These are phyloP conservation scores for Mormyrus iriodes DNA, from an alignment of 2,113 vertebrate species.

Conservation along the genomic window DNA sequence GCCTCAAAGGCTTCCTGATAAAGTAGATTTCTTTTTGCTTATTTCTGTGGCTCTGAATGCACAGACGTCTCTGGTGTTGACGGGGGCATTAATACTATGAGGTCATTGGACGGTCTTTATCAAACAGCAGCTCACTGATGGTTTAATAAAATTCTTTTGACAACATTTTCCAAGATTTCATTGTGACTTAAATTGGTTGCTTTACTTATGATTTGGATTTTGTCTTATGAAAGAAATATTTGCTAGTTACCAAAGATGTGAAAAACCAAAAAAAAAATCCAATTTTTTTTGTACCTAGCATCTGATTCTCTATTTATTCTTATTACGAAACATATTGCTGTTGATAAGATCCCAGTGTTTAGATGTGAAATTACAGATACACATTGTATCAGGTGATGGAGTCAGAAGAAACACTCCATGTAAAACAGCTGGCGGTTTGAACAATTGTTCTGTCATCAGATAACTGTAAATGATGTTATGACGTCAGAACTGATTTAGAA, in stretches of 20 bases:
- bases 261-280: not conserved
- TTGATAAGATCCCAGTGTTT: not conserved
- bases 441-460: not conserved
- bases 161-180: not conserved
- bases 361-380: not conserved
- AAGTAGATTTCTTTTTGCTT: not conserved
- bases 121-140: not conserved
- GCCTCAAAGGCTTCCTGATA: not conserved
- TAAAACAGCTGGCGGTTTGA: not conserved
- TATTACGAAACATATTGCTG: not conserved
- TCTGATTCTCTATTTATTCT: not conserved
- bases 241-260: conserved; percentile 11
- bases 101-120: not conserved
- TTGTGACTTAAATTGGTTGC: not conserved
- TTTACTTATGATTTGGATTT: not conserved
- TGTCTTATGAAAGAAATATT: not conserved
- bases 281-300: not conserved
- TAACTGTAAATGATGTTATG: not conserved
- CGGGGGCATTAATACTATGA: not conserved
- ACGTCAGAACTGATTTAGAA: not conserved
- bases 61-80: not conserved
- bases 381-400: not conserved
- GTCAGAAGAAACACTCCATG: not conserved
- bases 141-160: not conserved
- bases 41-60: not conserved